phyloP scores from a whole-genome alignment of 2,797 vertebrate genomes.

The Podargus strigoides region DNA sequence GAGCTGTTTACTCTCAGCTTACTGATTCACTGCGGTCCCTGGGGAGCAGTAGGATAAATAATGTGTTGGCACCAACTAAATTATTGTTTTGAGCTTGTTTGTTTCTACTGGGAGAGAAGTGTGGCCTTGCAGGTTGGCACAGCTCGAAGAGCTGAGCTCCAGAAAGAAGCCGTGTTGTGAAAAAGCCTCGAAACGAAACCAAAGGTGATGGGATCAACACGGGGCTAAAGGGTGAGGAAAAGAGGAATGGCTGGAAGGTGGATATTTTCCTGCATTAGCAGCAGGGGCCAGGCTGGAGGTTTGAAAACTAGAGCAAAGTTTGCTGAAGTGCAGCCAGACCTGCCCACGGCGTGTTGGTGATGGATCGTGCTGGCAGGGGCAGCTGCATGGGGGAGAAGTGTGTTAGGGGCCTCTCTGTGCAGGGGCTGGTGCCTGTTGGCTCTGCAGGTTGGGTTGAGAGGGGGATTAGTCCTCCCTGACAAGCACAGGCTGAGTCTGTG shows the following conservation, averaged over 20 bases:
- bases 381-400: not conserved
- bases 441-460: not conserved
- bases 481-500: not conserved
- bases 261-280: not conserved
- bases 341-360: fast-evolving
- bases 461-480: not conserved
- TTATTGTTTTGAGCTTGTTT: not conserved
- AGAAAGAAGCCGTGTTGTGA: not conserved
- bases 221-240: not conserved
- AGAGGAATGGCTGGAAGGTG: too few species aligned
- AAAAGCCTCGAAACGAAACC: not conserved
- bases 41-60: slow-evolving; percentile 43
- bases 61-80: not conserved
- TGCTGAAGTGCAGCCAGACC: fast-evolving
- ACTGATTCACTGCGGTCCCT: not conserved
- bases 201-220: fast-evolving
- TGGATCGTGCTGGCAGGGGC: not conserved
- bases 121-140: not conserved
- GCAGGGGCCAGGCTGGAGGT: not conserved
- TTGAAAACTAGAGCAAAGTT: not conserved
- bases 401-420: fast-evolving
- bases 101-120: not conserved
- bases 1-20: not conserved
- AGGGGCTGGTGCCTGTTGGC: not conserved
- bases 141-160: not conserved